These are phyloP conservation scores for Ranitomeya imitator DNA, from an alignment of 2,113 vertebrate species.

Conservation along the genomic window DNA sequence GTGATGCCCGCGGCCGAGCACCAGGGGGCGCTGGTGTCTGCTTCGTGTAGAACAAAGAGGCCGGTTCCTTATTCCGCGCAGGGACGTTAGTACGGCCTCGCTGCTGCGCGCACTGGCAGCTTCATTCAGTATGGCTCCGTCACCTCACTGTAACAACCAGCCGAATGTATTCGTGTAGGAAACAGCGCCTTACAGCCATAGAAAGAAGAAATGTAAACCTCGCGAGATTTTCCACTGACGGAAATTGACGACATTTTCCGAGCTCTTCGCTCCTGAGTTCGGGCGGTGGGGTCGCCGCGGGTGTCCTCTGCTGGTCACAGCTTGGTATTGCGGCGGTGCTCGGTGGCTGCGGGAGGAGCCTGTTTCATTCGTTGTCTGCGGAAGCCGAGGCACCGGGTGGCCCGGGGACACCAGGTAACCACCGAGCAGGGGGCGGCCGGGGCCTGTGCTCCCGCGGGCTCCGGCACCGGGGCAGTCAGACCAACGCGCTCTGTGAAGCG, in stretches of 20 bases:
- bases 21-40: background rate
- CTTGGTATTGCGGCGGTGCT: background rate
- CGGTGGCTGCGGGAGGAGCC: conserved; percentile 34
- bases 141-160: background rate
- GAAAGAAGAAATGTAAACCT: background rate
- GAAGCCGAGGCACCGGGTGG: conserved; percentile 49
- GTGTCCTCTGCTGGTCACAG: conserved; percentile 19
- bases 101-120: too few species aligned
- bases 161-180: background rate
- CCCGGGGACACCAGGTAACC: conserved; percentile 53
- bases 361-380: conserved; percentile 52
- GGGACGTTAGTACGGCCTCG: background rate
- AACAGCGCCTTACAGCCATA: background rate
- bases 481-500: too few species aligned
- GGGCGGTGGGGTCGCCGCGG: background rate
- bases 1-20: background rate
- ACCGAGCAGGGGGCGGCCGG: too few species aligned
- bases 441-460: too few species aligned
- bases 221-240: conserved; percentile 5
- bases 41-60: background rate
- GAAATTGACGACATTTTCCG: conserved; percentile 31
- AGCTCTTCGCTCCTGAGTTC: background rate
- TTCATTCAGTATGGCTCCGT: too few species aligned
- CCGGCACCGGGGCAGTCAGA: background rate
- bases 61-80: background rate